Evolutionary conservation across 1,140 invertebrate species (phyloP).

Genomic region (Drosophila athabasca): DNA sequence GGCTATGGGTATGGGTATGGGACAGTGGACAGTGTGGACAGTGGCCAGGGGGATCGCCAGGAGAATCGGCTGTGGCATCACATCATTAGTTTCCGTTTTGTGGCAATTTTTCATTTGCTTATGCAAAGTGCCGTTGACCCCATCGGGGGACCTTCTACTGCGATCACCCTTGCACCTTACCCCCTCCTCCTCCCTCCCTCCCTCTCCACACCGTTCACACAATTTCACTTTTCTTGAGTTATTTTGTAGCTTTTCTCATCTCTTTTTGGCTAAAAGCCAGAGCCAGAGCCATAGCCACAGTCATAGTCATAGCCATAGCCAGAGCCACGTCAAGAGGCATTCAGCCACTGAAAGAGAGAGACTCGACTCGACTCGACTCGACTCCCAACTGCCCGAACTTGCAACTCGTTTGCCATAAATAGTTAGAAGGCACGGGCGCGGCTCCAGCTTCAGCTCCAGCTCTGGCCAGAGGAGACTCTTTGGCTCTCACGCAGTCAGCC

Average conservation of each 20-base stretch:
- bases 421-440: slow-evolving; percentile 80
- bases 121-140: slow-evolving; percentile 74
- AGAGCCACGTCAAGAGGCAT: slow-evolving; percentile 33
- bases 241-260: not conserved
- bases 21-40: no score
- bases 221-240: slow-evolving; percentile 62
- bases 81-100: slow-evolving; percentile 83
- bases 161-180: no score
- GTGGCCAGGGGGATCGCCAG: not conserved
- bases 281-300: no score
- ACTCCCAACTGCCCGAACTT: slow-evolving; percentile 25
- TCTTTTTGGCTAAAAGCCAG: not conserved
- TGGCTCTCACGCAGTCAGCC: slow-evolving; percentile 55
- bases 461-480: slow-evolving; percentile 32
- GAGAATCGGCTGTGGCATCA: slow-evolving; percentile 57
- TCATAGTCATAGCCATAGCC: no score
- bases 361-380: slow-evolving; percentile 19
- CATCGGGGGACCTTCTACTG: slow-evolving; percentile 26
- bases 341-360: not conserved
- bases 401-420: slow-evolving; percentile 80
- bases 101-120: slow-evolving; percentile 82
- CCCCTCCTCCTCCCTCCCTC: not conserved
- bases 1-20: not conserved
- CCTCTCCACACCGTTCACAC: slow-evolving; percentile 3
- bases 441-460: slow-evolving; percentile 59